Conservation (phyloP, 2,113 vertebrate genomes). For the Nymphicus hollandicus region DNA sequence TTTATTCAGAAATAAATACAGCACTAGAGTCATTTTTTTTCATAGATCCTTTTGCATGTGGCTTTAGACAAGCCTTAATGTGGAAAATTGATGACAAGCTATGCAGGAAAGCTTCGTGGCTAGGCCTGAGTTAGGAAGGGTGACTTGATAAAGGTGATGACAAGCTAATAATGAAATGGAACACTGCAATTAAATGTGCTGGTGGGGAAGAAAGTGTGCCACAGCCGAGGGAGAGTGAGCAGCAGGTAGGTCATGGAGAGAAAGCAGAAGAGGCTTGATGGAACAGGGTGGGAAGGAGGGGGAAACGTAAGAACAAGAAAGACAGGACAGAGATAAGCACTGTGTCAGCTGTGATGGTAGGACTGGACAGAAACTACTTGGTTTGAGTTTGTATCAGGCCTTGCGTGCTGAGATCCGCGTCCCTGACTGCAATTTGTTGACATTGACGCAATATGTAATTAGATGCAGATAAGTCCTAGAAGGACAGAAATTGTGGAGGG, state of each 20-base stretch:
- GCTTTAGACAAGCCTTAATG: neutral
- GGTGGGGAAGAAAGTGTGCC: constrained; percentile 12
- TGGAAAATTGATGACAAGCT: constrained; percentile 1
- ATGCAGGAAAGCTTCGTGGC: neutral
- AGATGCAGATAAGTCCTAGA: constrained; percentile 24
- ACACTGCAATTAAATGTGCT: constrained; percentile 23
- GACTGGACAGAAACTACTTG: neutral
- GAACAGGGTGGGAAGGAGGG: neutral
- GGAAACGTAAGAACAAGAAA: constrained; percentile 5
- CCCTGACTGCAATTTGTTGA: neutral
- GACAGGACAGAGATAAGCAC: constrained; percentile 5
- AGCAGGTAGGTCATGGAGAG: neutral
- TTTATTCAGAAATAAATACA: constrained; percentile 37
- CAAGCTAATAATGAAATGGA: constrained; percentile 46
- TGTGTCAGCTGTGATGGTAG: neutral
- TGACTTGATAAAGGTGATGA: constrained; percentile 24
- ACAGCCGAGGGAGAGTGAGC: neutral
- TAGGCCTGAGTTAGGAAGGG: neutral
- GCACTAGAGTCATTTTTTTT: neutral
- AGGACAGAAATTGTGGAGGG: neutral
- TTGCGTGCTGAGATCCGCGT: neutral
- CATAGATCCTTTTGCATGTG: neutral
- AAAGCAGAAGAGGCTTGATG: neutral
- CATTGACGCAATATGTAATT: neutral
- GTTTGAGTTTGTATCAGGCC: neutral